Evolutionary conservation across 2,113 vertebrate species (phyloP).

Genomic region (Typhlomys cinereus): DNA sequence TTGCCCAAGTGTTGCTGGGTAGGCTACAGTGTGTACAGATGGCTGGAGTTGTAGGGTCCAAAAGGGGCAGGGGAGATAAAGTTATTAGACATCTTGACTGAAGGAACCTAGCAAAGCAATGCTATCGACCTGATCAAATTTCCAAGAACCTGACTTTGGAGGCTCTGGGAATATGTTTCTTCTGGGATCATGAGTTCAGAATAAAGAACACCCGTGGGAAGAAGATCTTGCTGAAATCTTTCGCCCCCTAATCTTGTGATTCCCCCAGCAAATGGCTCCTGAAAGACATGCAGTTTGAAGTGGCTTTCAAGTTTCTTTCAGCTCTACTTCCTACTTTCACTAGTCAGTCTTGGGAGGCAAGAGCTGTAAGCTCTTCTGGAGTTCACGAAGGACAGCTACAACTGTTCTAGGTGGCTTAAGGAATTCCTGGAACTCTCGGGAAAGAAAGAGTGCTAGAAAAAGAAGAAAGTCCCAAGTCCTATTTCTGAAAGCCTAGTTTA

Average conservation of each 20-base stretch:
- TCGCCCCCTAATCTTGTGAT: neutral
- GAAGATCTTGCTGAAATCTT: neutral
- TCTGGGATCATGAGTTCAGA: neutral
- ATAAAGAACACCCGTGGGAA: neutral
- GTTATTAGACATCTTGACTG: neutral
- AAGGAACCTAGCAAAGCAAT: neutral
- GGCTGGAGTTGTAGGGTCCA: neutral
- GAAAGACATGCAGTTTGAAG: neutral
- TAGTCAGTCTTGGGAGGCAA: neutral
- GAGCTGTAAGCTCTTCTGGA: no score
- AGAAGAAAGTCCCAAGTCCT: neutral
- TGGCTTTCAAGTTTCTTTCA: neutral
- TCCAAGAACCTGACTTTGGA: neutral
- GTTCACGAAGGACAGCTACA: neutral
- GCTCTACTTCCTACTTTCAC: neutral
- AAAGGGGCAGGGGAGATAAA: neutral
- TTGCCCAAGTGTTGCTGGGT: neutral
- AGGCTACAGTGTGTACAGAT: neutral
- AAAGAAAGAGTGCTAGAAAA: neutral
- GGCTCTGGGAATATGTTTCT: no score
- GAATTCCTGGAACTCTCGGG: neutral
- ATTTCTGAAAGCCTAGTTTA: constrained; percentile 8
- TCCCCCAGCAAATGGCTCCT: neutral
- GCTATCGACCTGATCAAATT: neutral
- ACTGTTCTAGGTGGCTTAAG: neutral